Evolutionary conservation across 2,888 invertebrate genomes (phyloP).

Genomic region (Andrena camellia): DNA sequence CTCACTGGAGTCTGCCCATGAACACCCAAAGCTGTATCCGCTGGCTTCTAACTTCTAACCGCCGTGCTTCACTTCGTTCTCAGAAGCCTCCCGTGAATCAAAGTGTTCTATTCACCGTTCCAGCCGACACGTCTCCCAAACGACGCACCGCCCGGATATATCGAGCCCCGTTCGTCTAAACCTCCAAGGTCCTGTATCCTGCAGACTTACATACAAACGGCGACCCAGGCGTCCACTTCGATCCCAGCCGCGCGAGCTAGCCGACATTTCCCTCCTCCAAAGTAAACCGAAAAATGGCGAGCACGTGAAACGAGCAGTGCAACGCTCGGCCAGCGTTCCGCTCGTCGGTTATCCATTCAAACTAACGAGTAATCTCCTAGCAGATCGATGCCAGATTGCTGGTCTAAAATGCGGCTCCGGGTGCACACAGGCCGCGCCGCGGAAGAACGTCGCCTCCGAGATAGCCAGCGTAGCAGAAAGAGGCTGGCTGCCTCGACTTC

Average conservation of each 20-base stretch:
- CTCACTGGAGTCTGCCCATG: too few species aligned
- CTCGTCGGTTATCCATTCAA: constrained; percentile 19
- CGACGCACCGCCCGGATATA: too few species aligned
- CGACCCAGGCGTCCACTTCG: too few species aligned
- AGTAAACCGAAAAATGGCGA: background rate
- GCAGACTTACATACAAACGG: too few species aligned
- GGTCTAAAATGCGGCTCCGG: background rate
- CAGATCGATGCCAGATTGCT: constrained; percentile 27
- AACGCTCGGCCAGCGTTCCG: constrained; percentile 16
- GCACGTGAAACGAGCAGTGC: background rate
- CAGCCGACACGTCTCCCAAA: too few species aligned
- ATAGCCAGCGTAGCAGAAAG: constrained; percentile 35
- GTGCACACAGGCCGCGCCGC: background rate
- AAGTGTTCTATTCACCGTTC: too few species aligned
- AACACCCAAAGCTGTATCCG: too few species aligned
- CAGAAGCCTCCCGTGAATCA: too few species aligned
- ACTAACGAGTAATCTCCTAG: constrained; percentile 22
- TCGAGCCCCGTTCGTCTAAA: too few species aligned
- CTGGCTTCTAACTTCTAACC: too few species aligned
- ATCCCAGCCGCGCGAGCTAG: background rate
- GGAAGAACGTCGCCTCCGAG: constrained; percentile 25
- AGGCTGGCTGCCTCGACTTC: constrained; percentile 35
- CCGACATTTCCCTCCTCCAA: background rate
- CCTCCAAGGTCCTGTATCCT: too few species aligned
- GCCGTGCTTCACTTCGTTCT: too few species aligned